Evolutionary conservation across 2,888 invertebrate species (phyloP), one percentile per base, ranked within the genome.

Genomic region (Cataglyphis altisquamis): DNA sequence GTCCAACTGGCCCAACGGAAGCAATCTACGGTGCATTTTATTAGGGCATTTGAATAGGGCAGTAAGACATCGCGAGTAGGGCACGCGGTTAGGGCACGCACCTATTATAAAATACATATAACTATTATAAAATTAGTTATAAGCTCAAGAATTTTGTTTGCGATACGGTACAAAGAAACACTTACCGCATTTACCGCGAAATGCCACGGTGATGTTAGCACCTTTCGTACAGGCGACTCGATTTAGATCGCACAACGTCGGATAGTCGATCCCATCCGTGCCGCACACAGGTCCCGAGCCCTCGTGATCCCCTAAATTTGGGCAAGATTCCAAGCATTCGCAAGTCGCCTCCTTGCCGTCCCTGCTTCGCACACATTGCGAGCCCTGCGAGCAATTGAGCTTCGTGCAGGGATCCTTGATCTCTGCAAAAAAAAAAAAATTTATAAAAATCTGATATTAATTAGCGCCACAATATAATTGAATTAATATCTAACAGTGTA

Each of bases 171-270:
- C 32, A 21, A 18, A 75, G 70, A 85, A 85, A 67, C 66, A 86
- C 90, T 96, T 94, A 98, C 98, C 98, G 95, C 98, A 98, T 95
- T 97, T 97, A 84, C 98, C 98, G 88, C 96, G 96, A 93, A 97
- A 98, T 91, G 97, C 97, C 91, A 98, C 97, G 70, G 97, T 97
- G 91, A 98, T 97, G 94, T 97, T 97, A 86, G 96, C 96, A 88
- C 96, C 96, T 81, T 96, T 95, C 83, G 96, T 96, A 95, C 98
- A 99, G 15, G 98, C 97, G 70, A 97, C 96, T 88, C 97, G 96
- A 91, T 97, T 96, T 95, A 98, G 96, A 94, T 98, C 97, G 95
- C 98, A 99, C 90, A 97, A 97, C 93, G 97, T 98, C 83, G 96
- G 96, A 95, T 99, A 98, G 94, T 98, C 98, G 86, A 96, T 95